Conservation (phyloP, 2,888 invertebrate species). For the Eupithecia inturbata region DNA sequence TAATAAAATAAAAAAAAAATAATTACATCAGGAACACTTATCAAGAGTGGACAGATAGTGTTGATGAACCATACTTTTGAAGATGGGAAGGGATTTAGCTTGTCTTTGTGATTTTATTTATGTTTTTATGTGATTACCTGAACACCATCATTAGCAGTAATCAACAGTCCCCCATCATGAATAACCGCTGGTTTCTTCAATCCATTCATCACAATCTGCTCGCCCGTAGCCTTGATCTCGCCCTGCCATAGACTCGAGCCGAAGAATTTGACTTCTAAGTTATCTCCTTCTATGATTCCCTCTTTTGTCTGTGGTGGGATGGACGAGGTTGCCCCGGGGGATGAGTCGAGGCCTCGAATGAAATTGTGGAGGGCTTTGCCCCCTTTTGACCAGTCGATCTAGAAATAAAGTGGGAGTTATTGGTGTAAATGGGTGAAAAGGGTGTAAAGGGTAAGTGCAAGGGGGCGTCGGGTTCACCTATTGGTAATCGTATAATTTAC, state of each 20-base stretch:
- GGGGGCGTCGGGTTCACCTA: too few relatives aligned
- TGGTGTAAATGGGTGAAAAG: too few relatives aligned
- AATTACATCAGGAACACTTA: too few relatives aligned
- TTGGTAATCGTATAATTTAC: too few relatives aligned
- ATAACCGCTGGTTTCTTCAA: conserved; percentile 86
- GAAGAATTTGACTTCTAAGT: conserved; percentile 85
- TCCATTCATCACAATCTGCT: conserved; percentile 85
- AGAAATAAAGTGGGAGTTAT: conserved; percentile 27
- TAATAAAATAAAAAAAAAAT: too few relatives aligned
- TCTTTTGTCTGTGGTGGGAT: conserved; percentile 72
- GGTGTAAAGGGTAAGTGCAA: not conserved
- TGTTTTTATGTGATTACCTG: too few relatives aligned
- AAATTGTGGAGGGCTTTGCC: conserved; percentile 94
- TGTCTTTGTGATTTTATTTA: too few relatives aligned
- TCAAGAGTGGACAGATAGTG: too few relatives aligned
- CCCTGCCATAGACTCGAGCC: conserved; percentile 90
- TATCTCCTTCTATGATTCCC: conserved; percentile 63
- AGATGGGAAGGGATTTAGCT: too few relatives aligned
- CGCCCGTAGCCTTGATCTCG: conserved; percentile 81
- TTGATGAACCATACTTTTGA: too few relatives aligned
- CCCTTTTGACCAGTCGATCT: conserved; percentile 89
- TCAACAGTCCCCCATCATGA: conserved; percentile 90
- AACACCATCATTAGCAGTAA: conserved; percentile 92
- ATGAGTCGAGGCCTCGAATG: conserved; percentile 96
- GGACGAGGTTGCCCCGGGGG: conserved; percentile 94